A percentile compares a stretch with the other conserved stretches of the same genome.
phyloP scores from a whole-genome alignment of 2,797 vertebrate genomes.

The Gallinago nigripennis region DNA sequence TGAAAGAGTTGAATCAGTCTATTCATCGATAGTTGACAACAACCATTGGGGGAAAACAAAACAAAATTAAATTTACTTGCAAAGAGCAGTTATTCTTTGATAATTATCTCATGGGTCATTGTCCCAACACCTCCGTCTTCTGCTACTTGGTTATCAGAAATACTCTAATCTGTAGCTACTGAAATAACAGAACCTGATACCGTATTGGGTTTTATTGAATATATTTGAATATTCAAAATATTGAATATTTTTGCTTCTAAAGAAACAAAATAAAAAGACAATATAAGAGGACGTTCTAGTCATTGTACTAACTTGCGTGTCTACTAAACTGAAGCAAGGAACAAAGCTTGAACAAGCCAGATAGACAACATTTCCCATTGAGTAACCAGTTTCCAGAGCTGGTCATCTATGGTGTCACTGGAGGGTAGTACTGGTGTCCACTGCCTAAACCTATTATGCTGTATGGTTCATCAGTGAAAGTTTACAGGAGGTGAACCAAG shows the following conservation, averaged over 20 bases:
- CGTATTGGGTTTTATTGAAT: background rate
- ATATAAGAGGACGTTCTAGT: background rate
- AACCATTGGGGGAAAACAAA: rapidly evolving
- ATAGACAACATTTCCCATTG: background rate
- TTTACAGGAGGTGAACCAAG: rapidly evolving
- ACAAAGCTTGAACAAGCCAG: background rate
- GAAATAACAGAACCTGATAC: background rate
- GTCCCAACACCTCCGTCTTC: background rate
- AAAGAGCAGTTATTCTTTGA: background rate
- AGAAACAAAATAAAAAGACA: background rate
- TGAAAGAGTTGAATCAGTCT: background rate
- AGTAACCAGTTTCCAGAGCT: background rate
- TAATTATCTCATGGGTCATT: background rate
- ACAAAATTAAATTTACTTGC: background rate
- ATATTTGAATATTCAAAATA: too few species aligned
- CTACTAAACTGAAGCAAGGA: background rate
- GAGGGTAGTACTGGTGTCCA: background rate
- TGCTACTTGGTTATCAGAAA: background rate
- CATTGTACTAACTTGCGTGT: background rate
- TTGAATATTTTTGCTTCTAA: background rate
- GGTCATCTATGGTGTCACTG: rapidly evolving
- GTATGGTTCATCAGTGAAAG: background rate
- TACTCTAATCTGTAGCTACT: background rate
- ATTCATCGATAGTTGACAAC: background rate
- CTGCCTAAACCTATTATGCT: background rate